These are phyloP conservation scores for Macrostomum cliftonense DNA, from an alignment of 2,888 invertebrate genomes.

Conservation along the genomic window DNA sequence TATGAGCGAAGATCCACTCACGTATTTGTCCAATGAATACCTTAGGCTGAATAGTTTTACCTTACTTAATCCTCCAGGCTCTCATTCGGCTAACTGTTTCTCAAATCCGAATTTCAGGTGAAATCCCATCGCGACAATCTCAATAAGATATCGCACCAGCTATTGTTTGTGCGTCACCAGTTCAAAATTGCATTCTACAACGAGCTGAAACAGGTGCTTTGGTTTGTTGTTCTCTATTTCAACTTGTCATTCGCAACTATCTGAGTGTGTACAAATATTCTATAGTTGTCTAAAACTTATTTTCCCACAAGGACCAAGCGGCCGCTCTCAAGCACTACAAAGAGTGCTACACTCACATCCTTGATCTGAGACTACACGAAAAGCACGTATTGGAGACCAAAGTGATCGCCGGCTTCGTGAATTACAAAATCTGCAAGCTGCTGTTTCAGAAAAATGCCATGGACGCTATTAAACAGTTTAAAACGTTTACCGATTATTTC, in stretches of 20 bases:
- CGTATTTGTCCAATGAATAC: no score
- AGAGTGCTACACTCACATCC: slow-evolving; percentile 69
- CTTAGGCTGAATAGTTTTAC: no score
- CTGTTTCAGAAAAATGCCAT: slow-evolving; percentile 72
- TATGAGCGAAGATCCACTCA: no score
- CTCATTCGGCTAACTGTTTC: no score
- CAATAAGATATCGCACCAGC: slow-evolving; percentile 29
- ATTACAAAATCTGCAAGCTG: slow-evolving; percentile 77
- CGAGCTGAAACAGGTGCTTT: slow-evolving; percentile 75
- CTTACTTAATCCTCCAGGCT: no score
- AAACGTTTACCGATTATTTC: slow-evolving; percentile 73
- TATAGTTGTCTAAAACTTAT: no score
- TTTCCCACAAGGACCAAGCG: no score
- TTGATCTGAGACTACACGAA: slow-evolving; percentile 70
- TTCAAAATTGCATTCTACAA: slow-evolving; percentile 88
- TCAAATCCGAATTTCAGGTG: background rate
- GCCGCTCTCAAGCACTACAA: slow-evolving; percentile 41
- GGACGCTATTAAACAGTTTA: slow-evolving; percentile 82
- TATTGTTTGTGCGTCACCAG: slow-evolving; percentile 77
- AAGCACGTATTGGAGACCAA: slow-evolving; percentile 78
- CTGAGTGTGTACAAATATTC: no score
- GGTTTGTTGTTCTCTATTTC: no score
- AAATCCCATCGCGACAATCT: slow-evolving; percentile 2
- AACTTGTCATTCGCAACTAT: slow-evolving; percentile 44
- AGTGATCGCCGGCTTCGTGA: slow-evolving; percentile 78